Base-by-base conservation (phyloP, 2,113 vertebrate genomes). In the Podiceps cristatus region DNA sequence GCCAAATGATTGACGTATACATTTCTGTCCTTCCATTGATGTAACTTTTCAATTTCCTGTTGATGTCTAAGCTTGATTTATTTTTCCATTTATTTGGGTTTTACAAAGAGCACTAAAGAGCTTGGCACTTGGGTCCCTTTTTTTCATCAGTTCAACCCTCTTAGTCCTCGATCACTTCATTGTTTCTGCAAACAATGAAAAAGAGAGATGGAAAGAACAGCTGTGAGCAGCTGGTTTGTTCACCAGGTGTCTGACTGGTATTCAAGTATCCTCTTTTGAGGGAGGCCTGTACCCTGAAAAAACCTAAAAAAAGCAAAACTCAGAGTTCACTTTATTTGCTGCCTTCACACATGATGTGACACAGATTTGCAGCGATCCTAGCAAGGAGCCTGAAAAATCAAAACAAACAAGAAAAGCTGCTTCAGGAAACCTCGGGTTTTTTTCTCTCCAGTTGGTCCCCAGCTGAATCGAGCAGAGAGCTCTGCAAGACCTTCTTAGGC, bases 21-120 rank as follows among this genome's bases (percentile, higher is more conserved):
- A 52, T 94, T 96, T 93, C 94, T 95, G 91, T 90, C 83, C 94
- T 96, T 92, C 96, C 93, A 95, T 78, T 97, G 96, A 97, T 97
- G 95, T 94, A 96, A 95, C 95, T 97, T 97, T 95, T 95, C 93
- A 97, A 96, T 98, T 98, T 98, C 96, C 97, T 98, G 95, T 97
- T 98, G 97, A 89, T 95, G 90, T 96, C 94, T 94, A 92, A 92
- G 78, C 82, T 95, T 98, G 95, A 96, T 98, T 98, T 98, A 95
- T 98, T 98, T 97, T 96, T 95, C 96, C 97, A 97, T 97, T 97
- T 96, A 98, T 98, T 97, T 97, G 95, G 62, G 92, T 96, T 96
- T 96, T 78, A 97, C 84, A 97, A 93, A 96, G 75, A 93, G 67
- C 90, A 87, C 92, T 96, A 76, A 90, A 96, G 89, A 97, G 95